Percentiles rank a stretch among this genome's conserved stretches.
These are phyloP conservation scores for Labia minor DNA, from an alignment of 2,888 invertebrate species.

Conservation along the genomic window DNA sequence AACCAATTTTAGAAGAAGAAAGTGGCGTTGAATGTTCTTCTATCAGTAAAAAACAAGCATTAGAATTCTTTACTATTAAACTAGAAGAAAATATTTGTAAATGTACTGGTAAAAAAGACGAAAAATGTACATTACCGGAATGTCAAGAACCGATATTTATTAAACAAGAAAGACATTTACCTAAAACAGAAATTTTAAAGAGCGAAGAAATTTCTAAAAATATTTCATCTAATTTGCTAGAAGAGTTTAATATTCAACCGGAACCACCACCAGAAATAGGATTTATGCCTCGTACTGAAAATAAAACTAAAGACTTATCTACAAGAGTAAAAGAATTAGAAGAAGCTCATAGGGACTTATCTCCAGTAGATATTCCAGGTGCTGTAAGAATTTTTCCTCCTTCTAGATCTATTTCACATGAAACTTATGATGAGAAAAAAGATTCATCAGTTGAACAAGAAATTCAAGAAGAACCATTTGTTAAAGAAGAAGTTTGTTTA, in stretches of 20 bases:
- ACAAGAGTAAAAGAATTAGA: conserved; percentile 49
- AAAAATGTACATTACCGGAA: background rate
- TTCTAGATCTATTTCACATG: conserved; percentile 25
- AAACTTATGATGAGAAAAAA: conserved; percentile 22
- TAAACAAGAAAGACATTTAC: background rate
- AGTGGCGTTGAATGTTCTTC: conserved; percentile 45
- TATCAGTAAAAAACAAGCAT: conserved; percentile 52
- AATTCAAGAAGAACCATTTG: conserved; percentile 14
- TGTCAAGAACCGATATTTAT: background rate
- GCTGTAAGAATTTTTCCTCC: conserved; percentile 45
- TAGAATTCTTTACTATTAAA: conserved; percentile 55
- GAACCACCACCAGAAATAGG: conserved; percentile 62
- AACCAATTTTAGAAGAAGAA: conserved; percentile 40
- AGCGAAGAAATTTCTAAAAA: conserved; percentile 17
- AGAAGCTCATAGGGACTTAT: conserved; percentile 44
- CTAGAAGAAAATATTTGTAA: conserved; percentile 39
- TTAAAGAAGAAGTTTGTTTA: conserved; percentile 22
- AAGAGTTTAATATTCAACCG: conserved; percentile 47
- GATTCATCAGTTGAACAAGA: conserved; percentile 5
- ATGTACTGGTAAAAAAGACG: background rate
- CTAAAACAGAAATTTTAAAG: conserved; percentile 17
- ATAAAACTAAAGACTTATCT: conserved; percentile 40
- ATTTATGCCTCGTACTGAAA: conserved; percentile 44
- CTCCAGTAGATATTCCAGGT: conserved; percentile 45
- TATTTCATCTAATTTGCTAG: conserved; percentile 16